Conservation (phyloP, 2,797 vertebrate species). For the Karalla daura region DNA sequence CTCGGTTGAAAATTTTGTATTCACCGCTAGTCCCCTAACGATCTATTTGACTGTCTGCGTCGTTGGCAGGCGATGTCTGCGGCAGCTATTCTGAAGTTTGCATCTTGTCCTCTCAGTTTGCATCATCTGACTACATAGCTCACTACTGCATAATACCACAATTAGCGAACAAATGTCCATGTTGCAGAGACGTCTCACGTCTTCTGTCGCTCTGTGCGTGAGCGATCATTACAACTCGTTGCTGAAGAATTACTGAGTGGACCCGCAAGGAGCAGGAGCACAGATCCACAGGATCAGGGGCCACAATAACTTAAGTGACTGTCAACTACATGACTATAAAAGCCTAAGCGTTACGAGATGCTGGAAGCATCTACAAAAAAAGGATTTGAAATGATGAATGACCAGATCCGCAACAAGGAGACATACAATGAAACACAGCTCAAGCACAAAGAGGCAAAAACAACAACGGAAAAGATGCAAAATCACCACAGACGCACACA, state of each 20-base stretch:
- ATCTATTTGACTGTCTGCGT: slow-evolving; percentile 21
- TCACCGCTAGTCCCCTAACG: slow-evolving; percentile 1
- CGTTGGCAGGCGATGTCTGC: slow-evolving; percentile 13
- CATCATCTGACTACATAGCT: slow-evolving; percentile 23
- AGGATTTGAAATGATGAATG: background rate
- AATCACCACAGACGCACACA: background rate
- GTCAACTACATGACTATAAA: background rate
- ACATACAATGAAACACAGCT: background rate
- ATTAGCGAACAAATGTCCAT: background rate
- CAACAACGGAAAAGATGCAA: background rate
- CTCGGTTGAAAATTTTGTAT: slow-evolving; percentile 8
- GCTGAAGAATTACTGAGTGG: background rate
- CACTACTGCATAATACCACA: background rate
- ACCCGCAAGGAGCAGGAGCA: background rate
- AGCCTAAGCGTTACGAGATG: background rate
- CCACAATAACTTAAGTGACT: background rate
- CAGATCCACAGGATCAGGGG: background rate
- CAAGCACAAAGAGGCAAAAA: background rate
- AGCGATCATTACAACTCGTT: background rate
- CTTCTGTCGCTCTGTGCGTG: background rate
- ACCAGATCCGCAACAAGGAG: background rate
- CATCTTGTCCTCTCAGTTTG: slow-evolving; percentile 22
- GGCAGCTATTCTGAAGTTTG: slow-evolving; percentile 20
- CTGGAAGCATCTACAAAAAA: background rate
- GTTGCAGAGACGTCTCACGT: background rate